Evolutionary conservation across 2,113 vertebrate species (phyloP).

Genomic region (Tylochromis polylepis): DNA sequence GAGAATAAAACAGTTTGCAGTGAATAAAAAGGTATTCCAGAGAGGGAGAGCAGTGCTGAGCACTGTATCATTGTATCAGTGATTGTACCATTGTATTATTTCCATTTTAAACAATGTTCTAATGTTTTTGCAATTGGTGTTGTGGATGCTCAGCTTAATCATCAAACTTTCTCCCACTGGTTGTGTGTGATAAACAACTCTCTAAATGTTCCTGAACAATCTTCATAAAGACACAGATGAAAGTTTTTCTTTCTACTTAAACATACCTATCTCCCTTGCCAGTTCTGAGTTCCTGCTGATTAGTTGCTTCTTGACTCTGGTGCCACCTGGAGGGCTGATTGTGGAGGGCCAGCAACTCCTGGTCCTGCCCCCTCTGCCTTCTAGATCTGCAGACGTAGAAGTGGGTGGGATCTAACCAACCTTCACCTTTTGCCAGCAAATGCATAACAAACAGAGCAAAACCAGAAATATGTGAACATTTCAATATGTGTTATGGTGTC

Average conservation of each 20-base stretch:
- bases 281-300: background rate
- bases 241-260: background rate
- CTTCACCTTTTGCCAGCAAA: background rate
- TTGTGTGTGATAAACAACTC: background rate
- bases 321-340: conserved; percentile 46
- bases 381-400: background rate
- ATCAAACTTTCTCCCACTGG: background rate
- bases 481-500: background rate
- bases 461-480: background rate
- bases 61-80: too few relatives aligned
- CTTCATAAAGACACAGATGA: background rate
- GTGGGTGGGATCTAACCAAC: background rate
- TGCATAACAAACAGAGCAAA: background rate
- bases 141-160: background rate
- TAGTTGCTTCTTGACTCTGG: conserved; percentile 22
- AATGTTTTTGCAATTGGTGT: background rate
- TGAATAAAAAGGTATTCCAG: too few relatives aligned
- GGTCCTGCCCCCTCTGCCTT: background rate
- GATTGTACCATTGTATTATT: background rate
- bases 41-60: too few relatives aligned
- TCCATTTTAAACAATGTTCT: background rate
- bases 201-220: background rate
- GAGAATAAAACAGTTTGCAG: too few relatives aligned
- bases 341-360: background rate
- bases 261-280: background rate